Conservation (phyloP, 1,140 invertebrate species). For the Caenorhabditis tropicalis region DNA sequence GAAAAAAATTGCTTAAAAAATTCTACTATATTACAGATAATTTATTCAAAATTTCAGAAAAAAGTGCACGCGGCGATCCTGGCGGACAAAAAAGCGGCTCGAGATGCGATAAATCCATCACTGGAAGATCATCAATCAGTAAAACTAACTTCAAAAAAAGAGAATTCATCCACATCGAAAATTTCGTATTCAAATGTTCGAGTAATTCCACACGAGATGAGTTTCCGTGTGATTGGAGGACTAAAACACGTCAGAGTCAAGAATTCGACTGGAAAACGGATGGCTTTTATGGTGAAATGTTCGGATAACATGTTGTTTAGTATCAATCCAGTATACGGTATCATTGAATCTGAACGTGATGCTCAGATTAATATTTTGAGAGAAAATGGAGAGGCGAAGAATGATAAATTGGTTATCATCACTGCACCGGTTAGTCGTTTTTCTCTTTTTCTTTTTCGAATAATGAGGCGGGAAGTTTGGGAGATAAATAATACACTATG, state of each 20-base stretch:
- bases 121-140: background rate
- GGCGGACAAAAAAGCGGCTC: background rate
- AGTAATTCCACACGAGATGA: background rate
- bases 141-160: background rate
- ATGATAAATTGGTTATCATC: conserved; percentile 62
- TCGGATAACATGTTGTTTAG: conserved; percentile 60
- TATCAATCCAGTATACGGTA: conserved; percentile 57
- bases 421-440: conserved; percentile 27
- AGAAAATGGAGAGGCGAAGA: conserved; percentile 59
- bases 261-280: conserved; percentile 13
- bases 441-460: background rate
- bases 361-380: conserved; percentile 58
- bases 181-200: background rate
- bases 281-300: conserved; percentile 54
- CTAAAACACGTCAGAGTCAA: background rate
- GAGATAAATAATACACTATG: no score
- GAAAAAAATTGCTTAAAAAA: background rate
- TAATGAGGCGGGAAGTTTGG: no score
- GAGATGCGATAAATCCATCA: background rate
- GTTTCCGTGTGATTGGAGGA: background rate
- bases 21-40: background rate
- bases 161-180: background rate
- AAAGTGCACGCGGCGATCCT: background rate
- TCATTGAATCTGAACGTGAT: conserved; percentile 51
- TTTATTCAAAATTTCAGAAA: background rate